phyloP scores from a whole-genome alignment of 2,113 vertebrate genomes.

The Toxotes jaculatrix region DNA sequence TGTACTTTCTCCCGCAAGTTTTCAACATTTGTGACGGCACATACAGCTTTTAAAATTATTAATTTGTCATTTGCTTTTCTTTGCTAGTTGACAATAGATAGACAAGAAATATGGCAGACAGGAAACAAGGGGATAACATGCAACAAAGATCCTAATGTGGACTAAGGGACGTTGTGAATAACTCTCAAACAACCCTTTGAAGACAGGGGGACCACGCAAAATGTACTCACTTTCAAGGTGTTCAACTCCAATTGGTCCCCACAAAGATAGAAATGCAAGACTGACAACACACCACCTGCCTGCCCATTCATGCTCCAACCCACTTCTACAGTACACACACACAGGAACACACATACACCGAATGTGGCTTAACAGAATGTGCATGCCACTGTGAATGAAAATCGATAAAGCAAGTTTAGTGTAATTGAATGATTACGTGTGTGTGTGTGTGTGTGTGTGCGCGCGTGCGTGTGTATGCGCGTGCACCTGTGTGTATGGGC shows the following conservation, averaged over 20 bases:
- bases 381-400: slow-evolving; percentile 57
- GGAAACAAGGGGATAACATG: too few species aligned
- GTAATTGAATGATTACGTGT: slow-evolving; percentile 76
- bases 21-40: too few species aligned
- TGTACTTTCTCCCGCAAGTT: neutral
- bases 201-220: neutral
- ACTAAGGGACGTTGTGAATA: neutral
- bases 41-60: neutral
- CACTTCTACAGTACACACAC: slow-evolving; percentile 11
- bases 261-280: slow-evolving; percentile 14
- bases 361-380: slow-evolving; percentile 12
- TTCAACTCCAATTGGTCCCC: slow-evolving; percentile 21
- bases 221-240: slow-evolving; percentile 1
- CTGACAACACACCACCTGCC: slow-evolving; percentile 7
- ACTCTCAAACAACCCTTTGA: neutral
- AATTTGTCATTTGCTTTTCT: neutral
- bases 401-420: slow-evolving; percentile 78
- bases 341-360: slow-evolving; percentile 21
- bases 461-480: slow-evolving; percentile 6
- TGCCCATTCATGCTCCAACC: slow-evolving; percentile 32
- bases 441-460: slow-evolving; percentile 9
- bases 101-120: neutral
- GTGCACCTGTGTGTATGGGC: neutral
- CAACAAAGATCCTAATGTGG: neutral
- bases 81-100: neutral